These are phyloP conservation scores for Brachymystax lenok DNA, from an alignment of 2,797 vertebrate genomes.

Conservation along the genomic window DNA sequence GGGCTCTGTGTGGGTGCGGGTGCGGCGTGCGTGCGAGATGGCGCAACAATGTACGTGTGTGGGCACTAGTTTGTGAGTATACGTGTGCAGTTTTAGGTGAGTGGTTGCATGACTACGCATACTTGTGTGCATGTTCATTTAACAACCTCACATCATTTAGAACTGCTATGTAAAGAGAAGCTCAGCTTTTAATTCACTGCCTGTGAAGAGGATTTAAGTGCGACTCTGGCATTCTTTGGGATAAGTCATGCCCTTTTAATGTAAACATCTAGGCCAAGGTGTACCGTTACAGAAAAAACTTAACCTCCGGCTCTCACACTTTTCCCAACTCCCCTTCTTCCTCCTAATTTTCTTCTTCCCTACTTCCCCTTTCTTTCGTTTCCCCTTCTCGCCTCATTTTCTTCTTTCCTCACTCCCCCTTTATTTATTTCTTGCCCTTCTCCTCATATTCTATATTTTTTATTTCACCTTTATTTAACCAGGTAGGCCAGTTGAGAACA, in stretches of 20 bases:
- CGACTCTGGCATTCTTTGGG: neutral
- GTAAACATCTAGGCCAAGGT: neutral
- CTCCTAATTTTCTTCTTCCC: neutral
- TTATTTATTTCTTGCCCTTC: too few relatives aligned
- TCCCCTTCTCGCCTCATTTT: neutral
- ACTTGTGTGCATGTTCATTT: neutral
- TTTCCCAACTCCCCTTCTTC: constrained; percentile 20
- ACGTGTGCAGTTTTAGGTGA: constrained; percentile 21
- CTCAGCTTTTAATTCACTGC: neutral
- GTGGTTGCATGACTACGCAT: constrained; percentile 15
- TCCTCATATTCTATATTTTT: too few relatives aligned
- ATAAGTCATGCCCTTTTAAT: neutral
- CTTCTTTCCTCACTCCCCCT: neutral
- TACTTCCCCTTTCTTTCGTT: neutral
- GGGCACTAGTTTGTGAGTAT: neutral
- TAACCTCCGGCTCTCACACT: constrained; percentile 12
- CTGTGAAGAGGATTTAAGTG: neutral
- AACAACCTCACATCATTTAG: neutral
- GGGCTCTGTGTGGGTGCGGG: neutral
- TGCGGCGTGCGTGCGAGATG: constrained; percentile 1
- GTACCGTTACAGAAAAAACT: neutral
- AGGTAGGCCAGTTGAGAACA: too few relatives aligned
- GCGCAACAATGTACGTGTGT: neutral
- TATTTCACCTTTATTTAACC: too few relatives aligned
- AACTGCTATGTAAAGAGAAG: neutral